phyloP scores from a whole-genome alignment of 2,797 vertebrate species.

The Eremophila alpestris region DNA sequence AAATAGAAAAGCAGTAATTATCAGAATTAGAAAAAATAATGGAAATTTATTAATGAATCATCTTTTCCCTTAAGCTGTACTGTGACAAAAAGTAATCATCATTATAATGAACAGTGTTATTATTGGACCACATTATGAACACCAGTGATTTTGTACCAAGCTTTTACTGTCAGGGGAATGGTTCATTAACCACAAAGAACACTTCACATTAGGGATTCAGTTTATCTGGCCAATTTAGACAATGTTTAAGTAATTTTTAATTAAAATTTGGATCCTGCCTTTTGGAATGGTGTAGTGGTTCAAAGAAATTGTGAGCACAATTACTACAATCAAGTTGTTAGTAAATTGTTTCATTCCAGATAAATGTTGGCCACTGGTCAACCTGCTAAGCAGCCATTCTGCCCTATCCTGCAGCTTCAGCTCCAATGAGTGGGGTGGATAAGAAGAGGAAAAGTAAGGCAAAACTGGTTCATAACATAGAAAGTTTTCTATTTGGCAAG shows the following conservation, averaged over 20 bases:
- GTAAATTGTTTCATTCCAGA: constrained; percentile 19
- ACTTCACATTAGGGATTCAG: constrained; percentile 27
- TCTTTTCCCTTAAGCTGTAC: constrained; percentile 13
- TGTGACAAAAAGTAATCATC: constrained; percentile 30
- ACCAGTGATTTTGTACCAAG: constrained; percentile 28
- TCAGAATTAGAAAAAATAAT: constrained; percentile 69
- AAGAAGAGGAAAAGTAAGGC: background rate
- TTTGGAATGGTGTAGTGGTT: background rate
- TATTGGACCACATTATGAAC: constrained; percentile 48
- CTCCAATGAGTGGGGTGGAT: background rate
- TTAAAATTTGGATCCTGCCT: constrained; percentile 43
- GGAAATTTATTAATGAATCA: constrained; percentile 66
- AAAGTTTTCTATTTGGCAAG: background rate
- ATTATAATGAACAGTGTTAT: constrained; percentile 44
- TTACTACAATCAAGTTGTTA: background rate
- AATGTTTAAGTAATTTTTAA: constrained; percentile 66
- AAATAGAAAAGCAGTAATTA: constrained; percentile 59
- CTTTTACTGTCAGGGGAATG: constrained; percentile 17
- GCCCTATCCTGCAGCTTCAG: background rate
- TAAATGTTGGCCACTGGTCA: background rate
- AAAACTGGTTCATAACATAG: background rate
- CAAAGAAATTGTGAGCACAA: constrained; percentile 20
- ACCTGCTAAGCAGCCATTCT: background rate
- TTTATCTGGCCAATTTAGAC: constrained; percentile 54
- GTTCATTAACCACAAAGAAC: constrained; percentile 59